Evolutionary conservation across 2,888 invertebrate species (phyloP).

Genomic region (Dicranocentrus wangi): DNA sequence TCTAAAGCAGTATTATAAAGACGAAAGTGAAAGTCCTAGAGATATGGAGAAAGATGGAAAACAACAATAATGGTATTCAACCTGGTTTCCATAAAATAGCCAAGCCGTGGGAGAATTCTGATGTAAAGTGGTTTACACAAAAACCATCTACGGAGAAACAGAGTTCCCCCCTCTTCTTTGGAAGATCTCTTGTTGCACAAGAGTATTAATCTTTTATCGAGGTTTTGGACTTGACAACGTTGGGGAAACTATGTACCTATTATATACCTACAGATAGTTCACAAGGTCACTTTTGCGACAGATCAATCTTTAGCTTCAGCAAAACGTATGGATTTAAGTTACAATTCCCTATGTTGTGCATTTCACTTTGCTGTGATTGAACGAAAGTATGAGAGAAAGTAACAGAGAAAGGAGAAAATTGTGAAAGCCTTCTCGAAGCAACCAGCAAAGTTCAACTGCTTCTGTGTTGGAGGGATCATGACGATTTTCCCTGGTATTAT

Average conservation of each 20-base stretch:
- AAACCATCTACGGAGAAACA: constrained; percentile 16
- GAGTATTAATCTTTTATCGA: constrained; percentile 53
- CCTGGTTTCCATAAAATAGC: neutral
- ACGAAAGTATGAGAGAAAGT: neutral
- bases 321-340: no score
- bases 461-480: constrained; percentile 48
- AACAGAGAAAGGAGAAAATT: constrained; percentile 22
- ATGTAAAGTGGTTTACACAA: neutral
- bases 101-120: constrained; percentile 3
- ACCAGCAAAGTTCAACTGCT: constrained; percentile 57
- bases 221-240: no score
- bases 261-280: no score
- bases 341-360: no score
- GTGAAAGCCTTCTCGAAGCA: constrained; percentile 47
- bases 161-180: constrained; percentile 5
- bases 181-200: constrained; percentile 44
- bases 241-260: no score
- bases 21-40: neutral
- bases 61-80: constrained; percentile 11
- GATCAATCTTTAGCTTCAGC: constrained; percentile 28
- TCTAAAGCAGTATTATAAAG: no score
- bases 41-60: neutral
- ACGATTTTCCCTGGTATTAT: constrained; percentile 28
- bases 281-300: constrained; percentile 9
- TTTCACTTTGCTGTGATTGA: constrained; percentile 10